Evolutionary conservation across 2,797 vertebrate genomes (phyloP), one percentile per base, ranked within the genome.

Genomic region (Scomberomorus guttatus): DNA sequence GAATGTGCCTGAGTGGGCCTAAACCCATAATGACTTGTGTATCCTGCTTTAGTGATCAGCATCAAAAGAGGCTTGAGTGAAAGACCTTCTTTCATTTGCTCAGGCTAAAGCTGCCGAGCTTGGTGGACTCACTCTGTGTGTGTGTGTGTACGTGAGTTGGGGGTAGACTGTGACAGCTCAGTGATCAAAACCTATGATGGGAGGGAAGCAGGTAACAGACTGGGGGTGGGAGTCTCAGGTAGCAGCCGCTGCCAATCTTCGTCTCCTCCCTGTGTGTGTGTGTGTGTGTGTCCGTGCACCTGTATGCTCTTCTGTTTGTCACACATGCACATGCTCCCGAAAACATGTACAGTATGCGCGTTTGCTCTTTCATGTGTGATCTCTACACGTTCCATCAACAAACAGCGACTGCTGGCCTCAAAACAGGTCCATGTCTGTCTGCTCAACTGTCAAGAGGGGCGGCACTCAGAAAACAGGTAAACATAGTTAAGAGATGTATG

Each of bases 21-120:
- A 86, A 87, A 82, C 77, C 82, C 67, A 86, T 92, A 93, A 93
- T 88, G 89, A 92, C 85, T 86, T 90, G 89, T 91, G 89, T 90
- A 90, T 91, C 86, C 86, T 81, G 85, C 92, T 95, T 95, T 92
- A 94, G 92, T 92, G 88, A 94, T 93, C 94, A 66, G 90, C 92
- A 93, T 95, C 93, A 95, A 94, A 95, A 89, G 90, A 87, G 24
- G 81, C 13, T 79, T 52, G 81, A 92, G 93, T 96, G 90, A 97
- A 97, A 96, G 94, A 86, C 24, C 79, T 87, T 90, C 94, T 95
- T 96, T 95, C 93, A 94, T 89, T 84, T 80, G 89, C 94, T 91
- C 60, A 75, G 90, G 94, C 90, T 95, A 87, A 94, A 93, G 91
- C 95, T 94, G 93, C 93, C 82, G 89, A 92, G 89, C 94, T 82